Conservation (phyloP, 2,113 vertebrate species). For the Oceanodroma tethys region DNA sequence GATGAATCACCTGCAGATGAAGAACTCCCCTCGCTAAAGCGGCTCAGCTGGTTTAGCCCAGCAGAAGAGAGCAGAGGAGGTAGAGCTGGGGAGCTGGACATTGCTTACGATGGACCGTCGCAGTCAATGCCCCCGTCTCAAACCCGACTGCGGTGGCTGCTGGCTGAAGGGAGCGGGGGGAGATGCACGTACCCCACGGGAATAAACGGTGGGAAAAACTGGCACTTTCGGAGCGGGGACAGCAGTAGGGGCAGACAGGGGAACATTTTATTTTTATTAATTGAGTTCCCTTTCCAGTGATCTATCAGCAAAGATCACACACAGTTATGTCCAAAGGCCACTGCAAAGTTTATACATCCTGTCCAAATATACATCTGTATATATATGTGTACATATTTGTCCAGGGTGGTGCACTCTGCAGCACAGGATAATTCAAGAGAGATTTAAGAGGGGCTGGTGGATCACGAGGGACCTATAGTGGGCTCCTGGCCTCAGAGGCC, state of each 20-base stretch:
- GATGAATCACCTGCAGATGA: background rate
- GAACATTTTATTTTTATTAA: background rate
- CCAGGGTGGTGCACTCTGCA: background rate
- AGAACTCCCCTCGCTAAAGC: background rate
- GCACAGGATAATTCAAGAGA: background rate
- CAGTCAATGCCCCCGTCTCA: background rate
- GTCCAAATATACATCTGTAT: background rate
- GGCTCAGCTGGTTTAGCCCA: background rate
- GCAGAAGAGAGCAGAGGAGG: background rate
- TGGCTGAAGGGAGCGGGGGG: background rate
- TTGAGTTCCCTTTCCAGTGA: background rate
- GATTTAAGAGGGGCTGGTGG: background rate
- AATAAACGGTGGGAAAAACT: background rate
- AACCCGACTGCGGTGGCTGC: background rate
- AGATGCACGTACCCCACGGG: accelerated
- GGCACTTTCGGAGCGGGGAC: background rate
- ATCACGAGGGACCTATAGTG: background rate
- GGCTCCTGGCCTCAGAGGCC: background rate
- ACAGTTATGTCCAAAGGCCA: background rate
- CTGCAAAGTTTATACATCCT: background rate
- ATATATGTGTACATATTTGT: background rate
- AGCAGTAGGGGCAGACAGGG: background rate
- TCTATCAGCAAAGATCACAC: background rate
- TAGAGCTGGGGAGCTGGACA: accelerated
- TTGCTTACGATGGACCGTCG: accelerated